Evolutionary conservation across 92 coral and sea anemone species (phyloP).

Genomic region (Nematostella vectensis): DNA sequence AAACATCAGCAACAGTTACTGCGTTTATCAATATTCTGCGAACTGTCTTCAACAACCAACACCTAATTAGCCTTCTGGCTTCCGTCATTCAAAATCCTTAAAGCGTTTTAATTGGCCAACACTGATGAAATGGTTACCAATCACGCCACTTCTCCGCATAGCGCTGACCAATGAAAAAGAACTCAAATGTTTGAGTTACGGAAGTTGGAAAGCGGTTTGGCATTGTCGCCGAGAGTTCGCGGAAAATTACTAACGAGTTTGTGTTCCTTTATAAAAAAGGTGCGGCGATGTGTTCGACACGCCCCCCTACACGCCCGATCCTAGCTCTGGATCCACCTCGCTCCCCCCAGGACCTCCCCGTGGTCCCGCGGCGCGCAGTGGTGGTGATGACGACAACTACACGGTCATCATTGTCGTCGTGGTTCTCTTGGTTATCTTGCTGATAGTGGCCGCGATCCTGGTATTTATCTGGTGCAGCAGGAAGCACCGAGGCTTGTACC

Average conservation of each 20-base stretch:
- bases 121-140: too few relatives aligned
- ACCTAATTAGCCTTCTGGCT: too few relatives aligned
- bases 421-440: conserved; percentile 52
- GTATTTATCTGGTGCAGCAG: conserved; percentile 77
- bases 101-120: too few relatives aligned
- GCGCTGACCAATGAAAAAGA: conserved; percentile 33
- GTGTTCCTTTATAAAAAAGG: too few relatives aligned
- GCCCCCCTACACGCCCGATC: conserved; percentile 59
- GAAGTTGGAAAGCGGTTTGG: conserved; percentile 50
- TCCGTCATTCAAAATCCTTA: too few relatives aligned
- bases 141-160: too few relatives aligned
- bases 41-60: too few relatives aligned
- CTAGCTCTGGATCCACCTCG: conserved; percentile 13
- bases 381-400: conserved; percentile 17
- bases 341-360: conserved; percentile 5
- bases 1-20: too few relatives aligned
- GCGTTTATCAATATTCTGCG: too few relatives aligned
- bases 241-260: too few relatives aligned
- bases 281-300: conserved; percentile 50
- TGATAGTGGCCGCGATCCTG: conserved; percentile 41
- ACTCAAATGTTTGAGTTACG: conserved; percentile 64
- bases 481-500: conserved; percentile 82
- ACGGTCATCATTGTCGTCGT: conserved; percentile 66
- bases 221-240: conserved; percentile 2
- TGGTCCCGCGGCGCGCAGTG: conserved; percentile 14